These are phyloP conservation scores for Liasis olivaceus DNA, from an alignment of 2,797 vertebrate genomes.

Conservation along the genomic window DNA sequence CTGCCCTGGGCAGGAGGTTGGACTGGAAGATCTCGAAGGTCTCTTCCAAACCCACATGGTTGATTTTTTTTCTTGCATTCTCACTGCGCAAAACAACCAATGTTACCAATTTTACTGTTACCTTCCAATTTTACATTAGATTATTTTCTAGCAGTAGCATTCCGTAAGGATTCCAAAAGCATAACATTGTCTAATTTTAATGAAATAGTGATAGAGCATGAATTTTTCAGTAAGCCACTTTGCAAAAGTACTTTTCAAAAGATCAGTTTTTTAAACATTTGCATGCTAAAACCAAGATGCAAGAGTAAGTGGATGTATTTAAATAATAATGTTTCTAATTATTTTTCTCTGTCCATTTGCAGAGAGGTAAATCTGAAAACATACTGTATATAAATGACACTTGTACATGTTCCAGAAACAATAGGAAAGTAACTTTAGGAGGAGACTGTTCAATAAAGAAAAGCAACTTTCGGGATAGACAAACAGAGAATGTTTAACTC, in stretches of 20 bases:
- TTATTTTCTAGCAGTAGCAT: neutral
- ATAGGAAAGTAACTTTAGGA: neutral
- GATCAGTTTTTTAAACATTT: constrained; percentile 44
- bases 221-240: constrained; percentile 17
- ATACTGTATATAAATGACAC: neutral
- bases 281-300: constrained; percentile 43
- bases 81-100: neutral
- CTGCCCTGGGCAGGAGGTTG: neutral
- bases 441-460: neutral
- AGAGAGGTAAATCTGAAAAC: neutral
- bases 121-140: neutral
- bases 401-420: neutral
- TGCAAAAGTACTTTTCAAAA: constrained; percentile 45
- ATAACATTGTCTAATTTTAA: constrained; percentile 46
- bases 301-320: constrained; percentile 51
- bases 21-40: neutral
- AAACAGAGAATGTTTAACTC: neutral
- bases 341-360: neutral
- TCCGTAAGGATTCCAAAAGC: constrained; percentile 14
- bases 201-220: constrained; percentile 32
- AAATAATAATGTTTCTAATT: constrained; percentile 23
- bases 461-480: neutral
- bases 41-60: neutral
- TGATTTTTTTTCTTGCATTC: neutral
- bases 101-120: neutral